Evolutionary conservation across 30 jellyfish, hydroid and myxozoan species (phyloP), one percentile per base, ranked within the genome.

Genomic region (Rhopilema esculentum): DNA sequence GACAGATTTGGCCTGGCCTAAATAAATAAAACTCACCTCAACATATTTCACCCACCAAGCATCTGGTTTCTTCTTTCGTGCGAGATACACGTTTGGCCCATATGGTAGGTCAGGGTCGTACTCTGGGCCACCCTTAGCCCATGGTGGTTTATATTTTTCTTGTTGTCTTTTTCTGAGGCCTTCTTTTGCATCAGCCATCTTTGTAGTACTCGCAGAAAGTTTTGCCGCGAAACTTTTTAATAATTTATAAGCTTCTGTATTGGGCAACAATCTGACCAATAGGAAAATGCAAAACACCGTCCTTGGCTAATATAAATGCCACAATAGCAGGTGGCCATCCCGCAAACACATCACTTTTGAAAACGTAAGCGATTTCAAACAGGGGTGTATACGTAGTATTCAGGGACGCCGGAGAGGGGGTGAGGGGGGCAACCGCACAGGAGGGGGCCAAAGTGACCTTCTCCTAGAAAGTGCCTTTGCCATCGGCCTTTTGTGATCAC

Each of bases 121-220:
- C 0, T 90, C 97, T 53, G 97, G 94, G 66, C 86, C 97, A 17
- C 97, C 98, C 65, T 94, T 94, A 51, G 97, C 97, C 98, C 98
- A 94, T 0, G 91, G 72, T 12, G 98, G 97, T 68, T 26, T 77
- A 66, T 76, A 67, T 51, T 53, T 73, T 69, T 52, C 89, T 32
- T 71, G 80, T 50, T 71, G 77, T 8, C 94, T 81, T 40, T 85
- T 48, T 30, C 94, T 64, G 19, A 85, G 72, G 51, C 84, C 80
- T 27, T 69, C 28, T 16, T 16, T 64, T 16, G 32, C 73, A 82
- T 31, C 94, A 77, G 94, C 88, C 94, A 85, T 85, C 27, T 69
- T 80, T 80, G 73, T 33, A 4, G 26, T 31, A 48, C 49, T 31
- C 16, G 64, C 80, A 12, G 50, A 63, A 57, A 66, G 12, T 19